Evolutionary conservation across 2,888 invertebrate genomes (phyloP).

Genomic region (Drosophila bunnanda): DNA sequence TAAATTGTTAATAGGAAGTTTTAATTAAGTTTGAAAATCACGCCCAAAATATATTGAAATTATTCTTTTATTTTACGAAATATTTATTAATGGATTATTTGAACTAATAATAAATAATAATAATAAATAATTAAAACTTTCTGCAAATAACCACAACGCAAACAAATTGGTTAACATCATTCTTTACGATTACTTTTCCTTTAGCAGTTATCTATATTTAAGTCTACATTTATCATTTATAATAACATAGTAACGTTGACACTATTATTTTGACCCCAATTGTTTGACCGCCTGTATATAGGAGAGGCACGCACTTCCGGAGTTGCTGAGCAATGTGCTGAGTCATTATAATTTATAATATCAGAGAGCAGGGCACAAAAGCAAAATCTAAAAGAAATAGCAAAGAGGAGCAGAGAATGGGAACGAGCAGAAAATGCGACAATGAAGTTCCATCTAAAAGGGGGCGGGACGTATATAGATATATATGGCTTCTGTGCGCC

Average conservation of each 20-base stretch:
- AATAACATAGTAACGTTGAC: background rate
- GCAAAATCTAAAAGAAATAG: slow-evolving; percentile 23
- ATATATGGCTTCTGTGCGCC: slow-evolving; percentile 19
- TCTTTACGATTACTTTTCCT: background rate
- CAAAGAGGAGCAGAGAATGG: slow-evolving; percentile 15
- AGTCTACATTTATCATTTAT: background rate
- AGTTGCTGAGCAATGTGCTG: slow-evolving; percentile 57
- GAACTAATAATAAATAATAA: background rate
- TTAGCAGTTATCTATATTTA: background rate
- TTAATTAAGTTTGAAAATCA: no score
- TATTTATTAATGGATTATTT: background rate
- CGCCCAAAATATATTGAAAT: no score
- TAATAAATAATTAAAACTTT: no score
- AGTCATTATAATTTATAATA: slow-evolving; percentile 77
- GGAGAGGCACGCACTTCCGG: slow-evolving; percentile 63
- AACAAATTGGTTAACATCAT: no score
- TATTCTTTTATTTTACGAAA: background rate
- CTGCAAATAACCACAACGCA: no score
- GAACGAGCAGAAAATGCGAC: slow-evolving; percentile 64
- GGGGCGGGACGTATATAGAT: background rate
- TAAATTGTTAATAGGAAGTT: no score
- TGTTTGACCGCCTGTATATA: slow-evolving; percentile 14
- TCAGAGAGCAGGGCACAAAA: slow-evolving; percentile 40
- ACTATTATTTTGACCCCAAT: background rate
- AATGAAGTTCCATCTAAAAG: slow-evolving; percentile 60